Evolutionary conservation across 2,888 invertebrate genomes (phyloP).

Genomic region (Tiliacea aurago): DNA sequence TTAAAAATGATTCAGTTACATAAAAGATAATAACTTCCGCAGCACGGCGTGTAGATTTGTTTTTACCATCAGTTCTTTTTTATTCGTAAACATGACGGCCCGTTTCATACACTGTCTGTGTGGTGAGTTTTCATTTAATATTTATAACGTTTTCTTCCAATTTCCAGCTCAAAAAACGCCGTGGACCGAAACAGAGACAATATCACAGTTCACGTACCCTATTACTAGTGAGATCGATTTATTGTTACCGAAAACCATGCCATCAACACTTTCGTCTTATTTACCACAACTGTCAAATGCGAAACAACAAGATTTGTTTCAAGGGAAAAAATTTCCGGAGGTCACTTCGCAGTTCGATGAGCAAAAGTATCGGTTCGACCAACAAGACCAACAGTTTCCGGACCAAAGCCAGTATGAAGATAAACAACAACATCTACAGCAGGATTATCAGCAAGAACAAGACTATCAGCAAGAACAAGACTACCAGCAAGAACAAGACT

Average conservation of each 20-base stretch:
- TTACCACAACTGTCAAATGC: constrained; percentile 80
- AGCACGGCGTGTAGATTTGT: constrained; percentile 58
- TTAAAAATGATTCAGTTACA: constrained; percentile 61
- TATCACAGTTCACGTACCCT: constrained; percentile 83
- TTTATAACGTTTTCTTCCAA: constrained; percentile 78
- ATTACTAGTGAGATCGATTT: constrained; percentile 80
- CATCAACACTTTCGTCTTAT: constrained; percentile 79
- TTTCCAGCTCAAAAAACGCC: constrained; percentile 88
- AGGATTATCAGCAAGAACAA: constrained; percentile 57
- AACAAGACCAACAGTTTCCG: constrained; percentile 66
- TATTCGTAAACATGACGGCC: constrained; percentile 74
- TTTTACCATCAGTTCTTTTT: constrained; percentile 71
- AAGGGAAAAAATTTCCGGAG: constrained; percentile 77
- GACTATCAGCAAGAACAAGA: constrained; percentile 59
- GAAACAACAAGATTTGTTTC: constrained; percentile 78
- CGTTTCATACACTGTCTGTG: constrained; percentile 74
- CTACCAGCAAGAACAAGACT: constrained; percentile 60
- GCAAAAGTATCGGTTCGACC: constrained; percentile 69
- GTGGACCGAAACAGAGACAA: constrained; percentile 84
- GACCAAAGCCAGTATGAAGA: constrained; percentile 69
- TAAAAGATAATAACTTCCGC: constrained; percentile 84
- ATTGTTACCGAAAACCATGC: constrained; percentile 79
- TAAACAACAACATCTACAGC: constrained; percentile 64
- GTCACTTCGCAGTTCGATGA: constrained; percentile 75
- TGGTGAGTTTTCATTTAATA: constrained; percentile 71